Evolutionary conservation across 2,113 vertebrate genomes (phyloP), one percentile per base, ranked within the genome.

Genomic region (Nannobrachium achirus): DNA sequence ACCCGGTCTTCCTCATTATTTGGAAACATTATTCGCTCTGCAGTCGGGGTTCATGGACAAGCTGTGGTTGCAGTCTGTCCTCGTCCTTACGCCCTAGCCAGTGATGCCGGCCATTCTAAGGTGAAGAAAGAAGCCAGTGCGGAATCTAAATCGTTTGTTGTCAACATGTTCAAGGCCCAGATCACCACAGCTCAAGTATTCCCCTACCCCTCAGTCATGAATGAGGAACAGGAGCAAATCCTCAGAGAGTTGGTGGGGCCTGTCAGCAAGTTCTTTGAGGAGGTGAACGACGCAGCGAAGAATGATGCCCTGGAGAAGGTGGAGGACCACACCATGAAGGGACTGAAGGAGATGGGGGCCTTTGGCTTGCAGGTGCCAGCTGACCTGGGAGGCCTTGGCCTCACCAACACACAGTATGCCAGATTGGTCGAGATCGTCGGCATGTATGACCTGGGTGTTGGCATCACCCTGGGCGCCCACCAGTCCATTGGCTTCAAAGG

Each of bases 401-500:
- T 97, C 68, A 87, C 85, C 56, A 97, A 97, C 87, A 96, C 95
- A 2, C 95, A 97, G 96, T 97, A 97, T 0, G 95, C 95, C 45
- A 91, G 96, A n/a, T 49, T 97, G 82, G 95, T 96, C 41, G 95
- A 97, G 89, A 93, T 96, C 0, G 94, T 97, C 2, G 96, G 95
- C 16, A 87, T 88, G 71, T 79, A 96, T 1, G 95, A 97, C 87
- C 87, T 97, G 46, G 94, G 91, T 0, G 93, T 97, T 3, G 94
- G 94, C 51, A 95, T 97, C 78, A 94, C 91, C 5, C 88, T 97
- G 41, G 95, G 96, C 0, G 96, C 96, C 8, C 96, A 97, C 75
- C 96, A 97, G 79, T 96, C 95, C 18, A 97, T 97, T 1, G 96
- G 96, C 40, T 97, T 97, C 82, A 97, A 97, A 86, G 96, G 95